These are phyloP conservation scores for Naja naja DNA, from an alignment of 2,113 vertebrate species.

Conservation along the genomic window DNA sequence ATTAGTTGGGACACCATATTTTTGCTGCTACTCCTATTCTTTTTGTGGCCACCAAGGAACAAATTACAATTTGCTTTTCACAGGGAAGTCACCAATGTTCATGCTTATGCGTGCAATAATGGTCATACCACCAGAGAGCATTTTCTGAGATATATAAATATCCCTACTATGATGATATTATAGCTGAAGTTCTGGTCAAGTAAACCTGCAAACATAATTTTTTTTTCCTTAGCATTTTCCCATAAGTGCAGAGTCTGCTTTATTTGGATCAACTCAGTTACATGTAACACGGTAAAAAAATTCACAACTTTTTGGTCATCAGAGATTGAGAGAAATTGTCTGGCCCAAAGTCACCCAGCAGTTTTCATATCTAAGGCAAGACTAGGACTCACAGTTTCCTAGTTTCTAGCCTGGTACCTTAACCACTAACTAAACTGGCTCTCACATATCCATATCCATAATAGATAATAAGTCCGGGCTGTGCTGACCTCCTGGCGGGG, in stretches of 20 bases:
- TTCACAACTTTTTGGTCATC: not conserved
- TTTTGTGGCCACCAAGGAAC: not conserved
- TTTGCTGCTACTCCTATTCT: not conserved
- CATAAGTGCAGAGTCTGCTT: not conserved
- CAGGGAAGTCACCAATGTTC: not conserved
- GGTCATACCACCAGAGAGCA: not conserved
- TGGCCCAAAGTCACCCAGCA: not conserved
- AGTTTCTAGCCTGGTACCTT: not conserved
- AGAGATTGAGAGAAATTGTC: not conserved
- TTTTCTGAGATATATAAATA: not conserved
- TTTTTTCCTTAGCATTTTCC: too few species aligned
- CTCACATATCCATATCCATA: not conserved
- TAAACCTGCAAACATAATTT: not conserved
- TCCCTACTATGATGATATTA: not conserved
- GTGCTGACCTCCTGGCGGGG: too few species aligned
- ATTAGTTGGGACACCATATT: not conserved
- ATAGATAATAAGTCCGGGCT: too few species aligned
- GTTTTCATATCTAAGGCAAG: not conserved
- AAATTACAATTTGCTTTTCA: not conserved
- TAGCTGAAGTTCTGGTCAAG: not conserved
- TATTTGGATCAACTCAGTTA: not conserved
- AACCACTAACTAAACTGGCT: not conserved
- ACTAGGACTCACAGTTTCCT: not conserved
- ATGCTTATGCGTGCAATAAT: slow-evolving; percentile 9
- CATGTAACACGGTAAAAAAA: not conserved